phyloP scores from a whole-genome alignment of 1,140 invertebrate genomes.

The Pseudomyrmex concolor region DNA sequence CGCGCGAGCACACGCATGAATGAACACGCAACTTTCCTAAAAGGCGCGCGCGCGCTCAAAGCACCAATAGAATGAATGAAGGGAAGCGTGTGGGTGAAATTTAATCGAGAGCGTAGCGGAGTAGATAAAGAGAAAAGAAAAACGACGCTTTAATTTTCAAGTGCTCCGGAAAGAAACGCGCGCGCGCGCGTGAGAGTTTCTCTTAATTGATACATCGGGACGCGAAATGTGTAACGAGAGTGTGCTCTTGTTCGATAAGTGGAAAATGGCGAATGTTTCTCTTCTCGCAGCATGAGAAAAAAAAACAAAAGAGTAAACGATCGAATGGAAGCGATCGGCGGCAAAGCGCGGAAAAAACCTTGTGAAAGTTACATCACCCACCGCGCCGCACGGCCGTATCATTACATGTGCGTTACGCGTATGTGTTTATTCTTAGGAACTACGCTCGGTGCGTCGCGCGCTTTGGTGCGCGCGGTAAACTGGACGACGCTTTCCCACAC shows the following conservation, averaged over 20 bases:
- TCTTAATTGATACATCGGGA: conserved; percentile 35
- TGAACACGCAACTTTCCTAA: conserved; percentile 41
- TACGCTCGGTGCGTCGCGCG: conserved; percentile 66
- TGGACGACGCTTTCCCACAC: conserved; percentile 20
- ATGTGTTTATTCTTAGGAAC: conserved; percentile 73
- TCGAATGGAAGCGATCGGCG: conserved; percentile 38
- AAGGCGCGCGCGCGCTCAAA: conserved; percentile 29
- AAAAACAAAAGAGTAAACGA: conserved; percentile 29
- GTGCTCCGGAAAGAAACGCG: conserved; percentile 6
- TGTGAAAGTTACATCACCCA: conserved; percentile 81
- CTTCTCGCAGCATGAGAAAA: background rate
- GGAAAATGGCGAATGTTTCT: conserved; percentile 7
- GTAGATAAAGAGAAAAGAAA: conserved; percentile 40
- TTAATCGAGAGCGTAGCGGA: conserved; percentile 55
- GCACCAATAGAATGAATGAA: conserved; percentile 4
- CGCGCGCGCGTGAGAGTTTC: background rate
- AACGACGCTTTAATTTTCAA: conserved; percentile 41
- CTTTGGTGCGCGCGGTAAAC: conserved; percentile 53
- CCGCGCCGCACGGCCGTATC: conserved; percentile 63
- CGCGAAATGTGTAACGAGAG: conserved; percentile 27
- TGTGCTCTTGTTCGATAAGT: background rate
- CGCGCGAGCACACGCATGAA: conserved; percentile 36
- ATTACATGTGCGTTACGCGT: conserved; percentile 70
- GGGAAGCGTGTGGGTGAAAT: conserved; percentile 61
- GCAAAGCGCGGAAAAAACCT: conserved; percentile 74